These are phyloP conservation scores for Mellilla xanthometata DNA, from an alignment of 2,888 invertebrate species.

Conservation along the genomic window DNA sequence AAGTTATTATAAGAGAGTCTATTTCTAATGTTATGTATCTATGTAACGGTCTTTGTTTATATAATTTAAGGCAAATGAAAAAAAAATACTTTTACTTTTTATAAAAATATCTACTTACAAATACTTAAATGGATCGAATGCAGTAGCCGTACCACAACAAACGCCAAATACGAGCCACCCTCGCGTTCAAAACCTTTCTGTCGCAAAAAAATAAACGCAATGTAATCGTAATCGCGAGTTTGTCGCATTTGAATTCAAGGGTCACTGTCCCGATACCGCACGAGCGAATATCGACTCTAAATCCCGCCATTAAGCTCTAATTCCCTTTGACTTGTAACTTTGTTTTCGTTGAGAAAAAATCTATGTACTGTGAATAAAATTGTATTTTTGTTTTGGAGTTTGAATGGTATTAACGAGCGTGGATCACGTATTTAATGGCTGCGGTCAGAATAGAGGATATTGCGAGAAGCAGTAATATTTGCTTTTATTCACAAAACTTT, in stretches of 20 bases:
- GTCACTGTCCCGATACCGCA: slow-evolving; percentile 35
- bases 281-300: slow-evolving; percentile 23
- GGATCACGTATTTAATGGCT: slow-evolving; percentile 17
- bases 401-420: slow-evolving; percentile 19
- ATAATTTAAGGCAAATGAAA: too few relatives aligned
- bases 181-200: slow-evolving; percentile 37
- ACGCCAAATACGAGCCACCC: slow-evolving; percentile 34
- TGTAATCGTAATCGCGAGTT: slow-evolving; percentile 45
- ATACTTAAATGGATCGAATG: slow-evolving; percentile 4
- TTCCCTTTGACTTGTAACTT: slow-evolving; percentile 8
- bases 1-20: too few relatives aligned
- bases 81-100: too few relatives aligned
- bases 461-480: too few relatives aligned
- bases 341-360: slow-evolving; percentile 16
- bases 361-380: slow-evolving; percentile 21
- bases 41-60: too few relatives aligned
- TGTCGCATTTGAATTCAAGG: slow-evolving; percentile 40
- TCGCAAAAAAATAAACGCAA: slow-evolving; percentile 45
- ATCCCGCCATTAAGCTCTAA: neutral
- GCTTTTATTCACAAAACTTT: too few relatives aligned
- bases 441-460: slow-evolving; percentile 6
- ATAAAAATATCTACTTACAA: too few relatives aligned
- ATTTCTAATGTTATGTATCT: too few relatives aligned
- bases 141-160: slow-evolving; percentile 27
- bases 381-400: slow-evolving; percentile 21